phyloP scores from a whole-genome alignment of 2,888 invertebrate genomes.

The Orthonychiurus folsomi region DNA sequence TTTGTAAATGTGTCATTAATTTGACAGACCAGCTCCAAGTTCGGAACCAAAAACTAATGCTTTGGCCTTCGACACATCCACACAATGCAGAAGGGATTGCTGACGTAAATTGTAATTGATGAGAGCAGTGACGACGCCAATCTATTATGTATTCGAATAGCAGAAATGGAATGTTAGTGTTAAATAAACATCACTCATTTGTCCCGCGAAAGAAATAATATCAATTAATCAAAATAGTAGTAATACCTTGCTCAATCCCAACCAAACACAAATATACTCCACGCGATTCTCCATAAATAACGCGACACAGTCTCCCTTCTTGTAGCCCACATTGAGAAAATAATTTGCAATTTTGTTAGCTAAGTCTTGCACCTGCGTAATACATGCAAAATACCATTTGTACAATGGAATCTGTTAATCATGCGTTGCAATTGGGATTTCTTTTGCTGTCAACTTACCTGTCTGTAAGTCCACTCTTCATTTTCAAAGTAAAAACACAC shows the following conservation, averaged over 20 bases:
- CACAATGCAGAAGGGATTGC: conserved; percentile 73
- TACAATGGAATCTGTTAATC: neutral
- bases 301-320: conserved; percentile 79
- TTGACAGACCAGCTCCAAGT: conserved; percentile 45
- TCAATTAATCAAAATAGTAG: too few relatives aligned
- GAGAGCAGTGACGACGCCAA: conserved; percentile 70
- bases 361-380: conserved; percentile 51
- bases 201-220: too few relatives aligned
- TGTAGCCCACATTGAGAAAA: conserved; percentile 67
- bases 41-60: conserved; percentile 73
- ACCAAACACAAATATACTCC: conserved; percentile 67
- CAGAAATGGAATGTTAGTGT: too few relatives aligned
- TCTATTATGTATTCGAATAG: conserved; percentile 37
- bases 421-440: too few relatives aligned
- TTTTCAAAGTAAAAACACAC: conserved; percentile 70
- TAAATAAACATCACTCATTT: too few relatives aligned
- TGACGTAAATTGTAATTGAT: conserved; percentile 87
- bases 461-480: conserved; percentile 71
- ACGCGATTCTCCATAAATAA: conserved; percentile 85
- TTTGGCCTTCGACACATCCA: conserved; percentile 72
- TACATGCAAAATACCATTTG: neutral
- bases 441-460: conserved; percentile 46
- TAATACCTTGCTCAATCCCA: conserved; percentile 58
- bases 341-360: conserved; percentile 72
- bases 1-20: too few relatives aligned